These are phyloP conservation scores for Hestina assimilis DNA, from an alignment of 1,140 invertebrate genomes.

Conservation along the genomic window DNA sequence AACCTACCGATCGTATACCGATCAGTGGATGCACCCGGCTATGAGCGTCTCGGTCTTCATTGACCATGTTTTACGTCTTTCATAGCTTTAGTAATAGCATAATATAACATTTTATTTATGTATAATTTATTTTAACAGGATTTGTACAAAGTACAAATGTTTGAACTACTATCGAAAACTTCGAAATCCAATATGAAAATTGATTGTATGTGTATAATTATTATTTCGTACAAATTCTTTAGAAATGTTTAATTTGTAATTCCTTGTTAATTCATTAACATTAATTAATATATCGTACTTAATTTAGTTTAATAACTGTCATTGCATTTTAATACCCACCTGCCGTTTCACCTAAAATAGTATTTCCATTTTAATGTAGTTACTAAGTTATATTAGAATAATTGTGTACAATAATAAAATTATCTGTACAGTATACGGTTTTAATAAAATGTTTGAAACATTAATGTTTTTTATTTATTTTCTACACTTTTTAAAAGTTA, in stretches of 20 bases:
- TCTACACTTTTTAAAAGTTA: too few species aligned
- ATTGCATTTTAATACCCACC: conserved; percentile 15
- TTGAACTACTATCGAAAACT: too few species aligned
- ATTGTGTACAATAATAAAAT: conserved; percentile 2
- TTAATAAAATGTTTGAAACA: conserved; percentile 9
- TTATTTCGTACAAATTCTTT: background rate
- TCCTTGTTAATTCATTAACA: background rate
- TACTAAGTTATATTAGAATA: background rate
- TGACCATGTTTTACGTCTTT: too few species aligned
- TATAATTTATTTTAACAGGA: too few species aligned
- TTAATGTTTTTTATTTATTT: background rate
- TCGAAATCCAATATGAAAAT: too few species aligned
- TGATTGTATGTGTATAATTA: background rate
- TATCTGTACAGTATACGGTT: conserved; percentile 2
- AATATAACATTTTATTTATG: too few species aligned
- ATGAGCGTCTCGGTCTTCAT: too few species aligned
- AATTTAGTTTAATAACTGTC: background rate
- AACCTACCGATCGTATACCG: too few species aligned
- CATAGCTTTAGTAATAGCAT: too few species aligned
- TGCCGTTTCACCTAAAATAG: conserved; percentile 1
- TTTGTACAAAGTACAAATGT: too few species aligned
- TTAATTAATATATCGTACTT: background rate
- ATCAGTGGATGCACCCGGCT: too few species aligned
- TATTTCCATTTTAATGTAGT: background rate
- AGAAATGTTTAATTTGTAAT: background rate